A percentile compares a stretch with the other conserved stretches of the same genome.
phyloP scores from a whole-genome alignment of 2,888 invertebrate genomes.

The Gibbula magus region DNA sequence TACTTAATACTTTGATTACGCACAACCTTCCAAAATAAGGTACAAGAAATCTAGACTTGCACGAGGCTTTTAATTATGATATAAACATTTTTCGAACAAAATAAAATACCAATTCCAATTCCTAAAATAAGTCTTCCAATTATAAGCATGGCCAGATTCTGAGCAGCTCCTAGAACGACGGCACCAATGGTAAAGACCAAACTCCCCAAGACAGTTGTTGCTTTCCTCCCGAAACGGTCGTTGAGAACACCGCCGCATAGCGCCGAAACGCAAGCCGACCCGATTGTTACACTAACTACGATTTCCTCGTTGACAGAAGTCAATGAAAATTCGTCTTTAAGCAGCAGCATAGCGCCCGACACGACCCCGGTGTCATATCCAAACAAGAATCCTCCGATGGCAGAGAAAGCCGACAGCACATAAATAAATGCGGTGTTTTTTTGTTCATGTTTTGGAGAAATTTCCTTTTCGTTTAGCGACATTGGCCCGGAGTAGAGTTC shows the following conservation, averaged over 20 bases:
- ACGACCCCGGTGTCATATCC: slow-evolving; percentile 81
- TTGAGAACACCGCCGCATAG: slow-evolving; percentile 76
- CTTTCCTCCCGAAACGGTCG: slow-evolving; percentile 77
- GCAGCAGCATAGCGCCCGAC: slow-evolving; percentile 77
- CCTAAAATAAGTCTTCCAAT: slow-evolving; percentile 76
- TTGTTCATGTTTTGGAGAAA: background rate
- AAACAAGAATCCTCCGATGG: slow-evolving; percentile 78
- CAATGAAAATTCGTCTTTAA: slow-evolving; percentile 74
- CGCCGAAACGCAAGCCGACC: slow-evolving; percentile 75
- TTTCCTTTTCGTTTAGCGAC: background rate
- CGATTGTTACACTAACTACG: slow-evolving; percentile 77
- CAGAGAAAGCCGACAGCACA: slow-evolving; percentile 67
- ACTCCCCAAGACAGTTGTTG: slow-evolving; percentile 77
- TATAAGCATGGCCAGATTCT: slow-evolving; percentile 72
- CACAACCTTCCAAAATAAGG: background rate
- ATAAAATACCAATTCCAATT: slow-evolving; percentile 76
- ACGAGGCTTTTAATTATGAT: too few species aligned
- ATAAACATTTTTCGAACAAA: too few species aligned
- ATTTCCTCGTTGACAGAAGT: slow-evolving; percentile 76
- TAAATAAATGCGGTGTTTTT: slow-evolving; percentile 51
- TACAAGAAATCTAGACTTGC: too few species aligned
- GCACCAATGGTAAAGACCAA: slow-evolving; percentile 77
- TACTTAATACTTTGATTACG: too few species aligned
- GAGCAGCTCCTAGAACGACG: slow-evolving; percentile 75
- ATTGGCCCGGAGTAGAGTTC: background rate